Evolutionary conservation across 1,140 invertebrate species (phyloP), one percentile per base, ranked within the genome.

Genomic region (Andricus grossulariae): DNA sequence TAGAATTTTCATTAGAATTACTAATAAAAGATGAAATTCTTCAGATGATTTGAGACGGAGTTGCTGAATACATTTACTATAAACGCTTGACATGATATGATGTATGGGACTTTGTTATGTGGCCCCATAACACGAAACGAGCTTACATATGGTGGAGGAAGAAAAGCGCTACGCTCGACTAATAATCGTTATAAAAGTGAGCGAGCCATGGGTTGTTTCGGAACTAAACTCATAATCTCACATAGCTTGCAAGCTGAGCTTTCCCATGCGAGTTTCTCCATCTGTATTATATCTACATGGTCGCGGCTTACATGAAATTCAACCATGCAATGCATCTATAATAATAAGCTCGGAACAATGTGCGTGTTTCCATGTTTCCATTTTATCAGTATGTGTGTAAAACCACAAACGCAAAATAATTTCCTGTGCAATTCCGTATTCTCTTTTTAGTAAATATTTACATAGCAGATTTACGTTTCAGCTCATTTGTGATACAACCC

Each of bases 221-320:
- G 81, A 87, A 90, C 89, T 90, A 89, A 90, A 90, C 87, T 91
- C 88, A 86, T 90, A 91, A 91, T 91, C 89, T 90, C 88, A 80
- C 86, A 81, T 87, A 89, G 88, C 88, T 87, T 84, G 87, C 89
- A 91, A 88, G 84, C 86, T 85, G 87, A 86, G 85, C 86, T 90
- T 91, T 91, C 89, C 88, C 90, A 91, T 90, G 88, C 86, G 86
- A 85, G 85, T 75, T 85, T 80, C 82, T 81, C 74, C 25, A 55
- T 76, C 76, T 82, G 85, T 66, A 71, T 78, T 75, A 80, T 80
- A 81, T 79, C 78, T 76, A 81, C 84, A 81, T 82, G 80, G 50
- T 80, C 73, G 80, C 78, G 83, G 84, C 84, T 85, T 87, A 83
- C 84, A 81, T 85, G 85, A 88, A 88, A 88, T 82, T 88, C 84